Evolutionary conservation across 2,113 vertebrate genomes (phyloP).

Genomic region (Chrysochloris asiatica): DNA sequence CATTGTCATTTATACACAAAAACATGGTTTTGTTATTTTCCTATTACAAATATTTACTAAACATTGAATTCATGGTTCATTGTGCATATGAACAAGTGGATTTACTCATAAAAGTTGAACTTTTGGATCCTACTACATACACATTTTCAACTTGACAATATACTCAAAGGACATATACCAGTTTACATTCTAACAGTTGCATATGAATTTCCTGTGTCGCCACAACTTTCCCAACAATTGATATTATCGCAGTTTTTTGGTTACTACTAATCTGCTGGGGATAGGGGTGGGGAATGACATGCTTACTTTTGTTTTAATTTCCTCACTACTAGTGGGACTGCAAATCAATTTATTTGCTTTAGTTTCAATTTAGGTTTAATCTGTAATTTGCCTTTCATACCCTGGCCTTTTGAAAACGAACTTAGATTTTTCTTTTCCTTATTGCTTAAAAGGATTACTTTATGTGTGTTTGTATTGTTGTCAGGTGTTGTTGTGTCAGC

Average conservation of each 20-base stretch:
- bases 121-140: not conserved
- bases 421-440: too few species aligned
- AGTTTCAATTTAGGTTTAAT: conserved; percentile 8
- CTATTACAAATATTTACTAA: conserved; percentile 28
- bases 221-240: not conserved
- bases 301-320: conserved; percentile 3
- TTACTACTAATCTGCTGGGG: not conserved
- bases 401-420: not conserved
- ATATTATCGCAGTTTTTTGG: not conserved
- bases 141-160: conserved; percentile 25
- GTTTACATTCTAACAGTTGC: too few species aligned
- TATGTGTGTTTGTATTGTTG: not conserved
- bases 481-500: not conserved
- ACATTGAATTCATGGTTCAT: not conserved
- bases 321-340: not conserved
- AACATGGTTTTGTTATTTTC: not conserved
- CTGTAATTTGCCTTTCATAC: conserved; percentile 3
- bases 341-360: not conserved
- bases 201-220: not conserved
- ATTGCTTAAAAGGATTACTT: not conserved
- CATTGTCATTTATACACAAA: conserved; percentile 47
- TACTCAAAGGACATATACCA: not conserved
- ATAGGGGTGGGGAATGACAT: not conserved
- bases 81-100: not conserved
- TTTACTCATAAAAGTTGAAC: too few species aligned